Evolutionary conservation across 2,888 invertebrate genomes (phyloP), one percentile per base, ranked within the genome.

Genomic region (Theretra japonica): DNA sequence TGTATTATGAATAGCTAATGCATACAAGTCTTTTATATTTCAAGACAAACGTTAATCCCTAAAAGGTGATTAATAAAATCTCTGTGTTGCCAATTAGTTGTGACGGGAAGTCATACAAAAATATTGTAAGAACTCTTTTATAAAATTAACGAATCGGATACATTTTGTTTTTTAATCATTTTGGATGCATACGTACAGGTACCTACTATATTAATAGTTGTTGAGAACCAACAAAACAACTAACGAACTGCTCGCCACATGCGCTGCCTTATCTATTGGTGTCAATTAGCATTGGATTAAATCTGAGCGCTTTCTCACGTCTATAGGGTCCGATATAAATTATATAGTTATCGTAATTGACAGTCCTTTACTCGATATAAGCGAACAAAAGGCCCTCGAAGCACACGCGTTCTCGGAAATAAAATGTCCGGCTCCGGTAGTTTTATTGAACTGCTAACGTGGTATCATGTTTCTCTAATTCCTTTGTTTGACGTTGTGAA

Each of bases 401-500:
- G 65, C 65, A 41, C 41, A 30, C 60, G 33, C 23, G 25, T 33
- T 33, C 21, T 48, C 21, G 41, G 48, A 65, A 48, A 65, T 62
- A 62, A 41, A 65, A 23, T 23, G 65, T 23, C 23, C 65, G 41
- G 48, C 65, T 41, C 65, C 23, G 41, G 65, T 48, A 70, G 33
- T 57, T 70, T 58, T 8, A 58, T 70, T 33, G 23, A 58, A 21
- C 19, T 23, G 21, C 70, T 41, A 58, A 70, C 70, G 48, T 33
- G 21, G 33, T 70, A 58, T 58, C 58, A 70, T 70, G 70, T 70
- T 69, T n/a, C 41, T 33, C 21, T 58, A 70, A 70, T 57, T 33
- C 58, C 58, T 58, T 58, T 23, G 65, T 58, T 56, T 70, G 58
- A 70, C 70, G 70, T 70, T 33, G n/a, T 33, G 33, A 25, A 41